Evolutionary conservation across 2,888 invertebrate genomes (phyloP).

Genomic region (Nomada fucata): DNA sequence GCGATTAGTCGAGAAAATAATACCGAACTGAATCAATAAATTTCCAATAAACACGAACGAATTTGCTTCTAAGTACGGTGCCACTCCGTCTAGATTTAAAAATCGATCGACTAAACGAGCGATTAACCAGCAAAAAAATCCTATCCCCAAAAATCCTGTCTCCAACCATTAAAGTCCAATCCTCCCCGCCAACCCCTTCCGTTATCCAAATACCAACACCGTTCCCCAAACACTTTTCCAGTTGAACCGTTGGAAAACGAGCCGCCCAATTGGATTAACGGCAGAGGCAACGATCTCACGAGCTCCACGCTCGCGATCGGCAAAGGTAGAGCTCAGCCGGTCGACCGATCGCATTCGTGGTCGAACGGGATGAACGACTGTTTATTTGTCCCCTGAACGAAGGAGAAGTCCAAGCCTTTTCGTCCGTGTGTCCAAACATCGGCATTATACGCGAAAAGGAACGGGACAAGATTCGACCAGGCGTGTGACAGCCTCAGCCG

Average conservation of each 20-base stretch:
- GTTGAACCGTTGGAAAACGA: neutral
- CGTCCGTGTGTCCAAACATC: conserved; percentile 74
- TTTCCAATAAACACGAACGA: no score
- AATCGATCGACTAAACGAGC: no score
- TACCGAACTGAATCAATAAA: no score
- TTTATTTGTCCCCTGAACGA: conserved; percentile 61
- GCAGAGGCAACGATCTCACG: conserved; percentile 44
- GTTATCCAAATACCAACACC: no score
- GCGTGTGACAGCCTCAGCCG: conserved; percentile 52
- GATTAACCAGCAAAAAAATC: no score
- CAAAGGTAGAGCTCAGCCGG: conserved; percentile 36
- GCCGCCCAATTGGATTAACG: conserved; percentile 61
- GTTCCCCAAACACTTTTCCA: neutral
- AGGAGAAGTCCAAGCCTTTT: conserved; percentile 74
- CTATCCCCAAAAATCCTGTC: no score
- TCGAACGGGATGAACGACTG: conserved; percentile 66
- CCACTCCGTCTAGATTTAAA: no score
- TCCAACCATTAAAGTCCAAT: no score
- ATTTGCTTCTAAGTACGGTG: no score
- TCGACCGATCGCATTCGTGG: conserved; percentile 59
- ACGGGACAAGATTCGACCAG: conserved; percentile 38
- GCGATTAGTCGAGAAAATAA: neutral
- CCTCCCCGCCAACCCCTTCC: no score
- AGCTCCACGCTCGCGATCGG: conserved; percentile 27
- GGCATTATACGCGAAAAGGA: conserved; percentile 67